phyloP scores from a whole-genome alignment of 2,113 vertebrate species.

The Callipepla californica region DNA sequence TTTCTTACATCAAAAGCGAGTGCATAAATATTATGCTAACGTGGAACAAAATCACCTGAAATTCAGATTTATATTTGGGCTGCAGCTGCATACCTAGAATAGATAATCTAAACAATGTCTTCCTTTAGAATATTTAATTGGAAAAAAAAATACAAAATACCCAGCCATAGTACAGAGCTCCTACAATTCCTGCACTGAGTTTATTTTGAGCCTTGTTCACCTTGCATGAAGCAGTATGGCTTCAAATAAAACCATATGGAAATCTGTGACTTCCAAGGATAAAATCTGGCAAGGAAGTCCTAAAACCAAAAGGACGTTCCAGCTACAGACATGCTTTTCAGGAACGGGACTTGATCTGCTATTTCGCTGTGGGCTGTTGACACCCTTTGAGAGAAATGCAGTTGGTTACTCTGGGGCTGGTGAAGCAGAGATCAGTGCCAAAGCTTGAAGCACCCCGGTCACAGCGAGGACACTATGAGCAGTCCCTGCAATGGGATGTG shows the following conservation, averaged over 20 bases:
- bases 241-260: conserved; percentile 7
- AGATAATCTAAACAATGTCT: neutral
- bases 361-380: neutral
- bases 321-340: conserved; percentile 1
- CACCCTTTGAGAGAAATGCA: neutral
- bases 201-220: neutral
- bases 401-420: neutral
- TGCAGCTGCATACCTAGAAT: neutral
- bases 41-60: neutral
- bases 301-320: neutral
- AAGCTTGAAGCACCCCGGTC: neutral
- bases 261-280: neutral
- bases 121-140: neutral
- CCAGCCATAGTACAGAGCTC: neutral
- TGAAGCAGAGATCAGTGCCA: neutral
- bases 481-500: neutral
- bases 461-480: neutral
- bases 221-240: neutral
- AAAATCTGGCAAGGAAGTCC: neutral
- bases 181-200: neutral
- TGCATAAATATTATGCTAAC: neutral
- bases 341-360: neutral
- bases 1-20: neutral
- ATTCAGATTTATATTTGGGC: neutral
- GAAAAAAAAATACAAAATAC: neutral